phyloP scores from a whole-genome alignment of 2,888 invertebrate genomes.

The Eupithecia pulchellata region DNA sequence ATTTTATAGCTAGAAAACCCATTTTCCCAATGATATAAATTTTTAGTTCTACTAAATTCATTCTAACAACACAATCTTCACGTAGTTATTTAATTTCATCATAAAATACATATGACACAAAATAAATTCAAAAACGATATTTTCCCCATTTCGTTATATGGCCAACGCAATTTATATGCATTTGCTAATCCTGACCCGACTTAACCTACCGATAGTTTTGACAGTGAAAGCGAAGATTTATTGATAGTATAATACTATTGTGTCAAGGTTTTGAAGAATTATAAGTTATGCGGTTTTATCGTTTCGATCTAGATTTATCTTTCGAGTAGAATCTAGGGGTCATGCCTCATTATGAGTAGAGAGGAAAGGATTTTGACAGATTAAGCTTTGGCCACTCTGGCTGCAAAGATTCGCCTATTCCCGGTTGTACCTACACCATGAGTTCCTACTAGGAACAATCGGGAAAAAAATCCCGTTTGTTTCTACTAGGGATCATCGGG shows the following conservation, averaged over 20 bases:
- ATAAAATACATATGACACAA: neutral
- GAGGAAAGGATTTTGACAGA: too few relatives aligned
- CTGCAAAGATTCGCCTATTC: too few relatives aligned
- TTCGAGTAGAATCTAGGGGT: neutral
- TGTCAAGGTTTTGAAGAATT: conserved; percentile 16
- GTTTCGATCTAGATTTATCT: conserved; percentile 20
- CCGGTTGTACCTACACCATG: too few relatives aligned
- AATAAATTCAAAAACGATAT: neutral
- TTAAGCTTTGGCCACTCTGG: too few relatives aligned
- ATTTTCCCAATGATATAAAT: too few relatives aligned
- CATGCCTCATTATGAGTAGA: neutral
- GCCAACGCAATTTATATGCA: conserved; percentile 6
- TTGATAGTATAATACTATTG: neutral
- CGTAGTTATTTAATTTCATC: neutral
- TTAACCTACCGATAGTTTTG: conserved; percentile 10
- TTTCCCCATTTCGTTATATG: neutral
- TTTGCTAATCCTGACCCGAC: conserved; percentile 17
- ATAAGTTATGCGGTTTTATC: conserved; percentile 26
- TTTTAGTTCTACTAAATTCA: neutral
- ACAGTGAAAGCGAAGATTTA: conserved; percentile 19
- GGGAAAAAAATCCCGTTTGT: too few relatives aligned
- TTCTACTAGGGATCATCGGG: too few relatives aligned
- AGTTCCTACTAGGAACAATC: too few relatives aligned
- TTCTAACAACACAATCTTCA: too few relatives aligned
- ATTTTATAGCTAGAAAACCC: neutral